A percentile compares a stretch with the other conserved stretches of the same genome.
These are phyloP conservation scores for Idaea dimidiata DNA, from an alignment of 2,888 invertebrate species.

Conservation along the genomic window DNA sequence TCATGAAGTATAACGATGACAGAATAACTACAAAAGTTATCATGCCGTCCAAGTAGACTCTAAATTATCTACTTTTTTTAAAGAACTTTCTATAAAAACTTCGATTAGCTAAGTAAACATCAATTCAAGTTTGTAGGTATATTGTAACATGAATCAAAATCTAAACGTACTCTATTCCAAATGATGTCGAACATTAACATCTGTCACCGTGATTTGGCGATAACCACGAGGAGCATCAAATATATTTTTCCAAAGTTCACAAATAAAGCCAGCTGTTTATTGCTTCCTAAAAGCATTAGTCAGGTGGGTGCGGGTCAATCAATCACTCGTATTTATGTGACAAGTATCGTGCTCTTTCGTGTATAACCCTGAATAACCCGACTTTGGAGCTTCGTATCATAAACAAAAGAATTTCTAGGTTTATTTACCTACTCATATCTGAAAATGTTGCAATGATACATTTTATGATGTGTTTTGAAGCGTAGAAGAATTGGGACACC, in stretches of 20 bases:
- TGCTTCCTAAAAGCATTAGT: slow-evolving; percentile 71
- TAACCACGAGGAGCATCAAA: slow-evolving; percentile 31
- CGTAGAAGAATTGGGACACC: slow-evolving; percentile 38
- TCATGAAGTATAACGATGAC: slow-evolving; percentile 24
- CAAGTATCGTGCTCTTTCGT: slow-evolving; percentile 63
- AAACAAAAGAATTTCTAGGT: slow-evolving; percentile 44
- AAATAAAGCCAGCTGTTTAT: slow-evolving; percentile 69
- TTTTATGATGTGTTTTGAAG: slow-evolving; percentile 41
- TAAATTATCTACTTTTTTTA: slow-evolving; percentile 20
- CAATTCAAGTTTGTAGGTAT: not conserved
- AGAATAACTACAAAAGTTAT: slow-evolving; percentile 17
- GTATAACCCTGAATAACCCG: slow-evolving; percentile 37
- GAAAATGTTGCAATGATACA: slow-evolving; percentile 37
- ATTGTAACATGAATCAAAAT: not conserved
- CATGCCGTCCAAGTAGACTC: slow-evolving; percentile 30
- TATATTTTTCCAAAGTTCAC: slow-evolving; percentile 36
- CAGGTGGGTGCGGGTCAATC: slow-evolving; percentile 75
- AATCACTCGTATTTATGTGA: slow-evolving; percentile 77
- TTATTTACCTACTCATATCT: slow-evolving; percentile 22
- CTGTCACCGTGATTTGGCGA: slow-evolving; percentile 46
- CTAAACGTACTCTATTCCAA: not conserved
- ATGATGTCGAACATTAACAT: slow-evolving; percentile 25
- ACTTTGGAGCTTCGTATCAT: slow-evolving; percentile 39
- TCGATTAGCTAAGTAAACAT: slow-evolving; percentile 16
- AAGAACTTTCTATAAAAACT: slow-evolving; percentile 28